phyloP scores from a whole-genome alignment of 2,113 vertebrate species.

The Petrocephalus zakoni region DNA sequence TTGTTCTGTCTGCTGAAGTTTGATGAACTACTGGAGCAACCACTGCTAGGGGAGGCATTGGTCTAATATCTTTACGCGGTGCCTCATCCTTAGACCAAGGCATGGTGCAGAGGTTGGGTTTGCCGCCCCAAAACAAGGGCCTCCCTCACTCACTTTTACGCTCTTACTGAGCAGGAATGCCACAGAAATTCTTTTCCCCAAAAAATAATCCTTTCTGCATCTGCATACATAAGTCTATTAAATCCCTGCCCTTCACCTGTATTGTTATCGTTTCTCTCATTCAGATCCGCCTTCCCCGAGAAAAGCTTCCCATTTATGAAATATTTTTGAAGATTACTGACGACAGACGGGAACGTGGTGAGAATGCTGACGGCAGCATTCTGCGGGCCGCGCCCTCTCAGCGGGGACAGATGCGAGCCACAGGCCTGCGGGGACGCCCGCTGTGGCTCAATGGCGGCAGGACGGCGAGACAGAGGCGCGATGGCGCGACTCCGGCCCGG shows the following conservation, averaged over 20 bases:
- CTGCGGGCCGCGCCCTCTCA: background rate
- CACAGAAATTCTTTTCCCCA: background rate
- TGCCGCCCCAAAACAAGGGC: background rate
- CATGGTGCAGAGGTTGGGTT: background rate
- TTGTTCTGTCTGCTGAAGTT: no score
- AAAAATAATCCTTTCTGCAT: background rate
- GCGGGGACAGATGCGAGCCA: background rate
- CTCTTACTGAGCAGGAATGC: background rate
- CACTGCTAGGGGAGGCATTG: no score
- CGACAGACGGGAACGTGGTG: constrained; percentile 48
- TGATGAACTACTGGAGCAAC: background rate
- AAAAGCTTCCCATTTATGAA: background rate
- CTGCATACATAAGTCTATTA: background rate
- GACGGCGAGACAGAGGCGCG: constrained; percentile 53
- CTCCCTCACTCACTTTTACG: background rate
- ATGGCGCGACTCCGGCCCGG: constrained; percentile 64
- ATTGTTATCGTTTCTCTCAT: background rate
- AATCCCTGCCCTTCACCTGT: background rate
- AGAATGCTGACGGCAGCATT: background rate
- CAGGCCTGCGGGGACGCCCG: constrained; percentile 44
- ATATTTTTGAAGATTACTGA: background rate
- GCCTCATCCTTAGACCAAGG: background rate
- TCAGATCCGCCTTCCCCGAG: background rate
- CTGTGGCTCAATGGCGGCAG: constrained; percentile 54
- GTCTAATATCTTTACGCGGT: background rate